Evolutionary conservation across 2,797 vertebrate genomes (phyloP).

Genomic region (Karalla daura): DNA sequence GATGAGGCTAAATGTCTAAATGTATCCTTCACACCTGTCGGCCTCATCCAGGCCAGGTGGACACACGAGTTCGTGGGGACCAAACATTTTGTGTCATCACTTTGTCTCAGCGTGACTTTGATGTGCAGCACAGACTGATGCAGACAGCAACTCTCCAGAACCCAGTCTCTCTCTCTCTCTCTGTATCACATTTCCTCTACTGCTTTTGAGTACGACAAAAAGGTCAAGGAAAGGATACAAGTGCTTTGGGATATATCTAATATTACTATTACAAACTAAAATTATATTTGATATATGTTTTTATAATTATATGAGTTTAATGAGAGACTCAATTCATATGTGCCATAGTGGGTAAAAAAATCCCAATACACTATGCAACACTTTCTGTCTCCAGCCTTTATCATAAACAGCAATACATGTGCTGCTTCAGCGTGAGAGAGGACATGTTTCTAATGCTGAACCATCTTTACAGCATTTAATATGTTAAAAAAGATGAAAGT

Average conservation of each 20-base stretch:
- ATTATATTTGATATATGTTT: not conserved
- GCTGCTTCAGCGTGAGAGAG: not conserved
- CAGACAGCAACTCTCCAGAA: slow-evolving; percentile 37
- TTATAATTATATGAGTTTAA: too few species aligned
- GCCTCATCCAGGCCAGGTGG: slow-evolving; percentile 48
- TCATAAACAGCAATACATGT: slow-evolving; percentile 3
- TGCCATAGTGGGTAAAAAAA: too few species aligned
- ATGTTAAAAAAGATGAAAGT: not conserved
- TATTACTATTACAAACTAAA: not conserved
- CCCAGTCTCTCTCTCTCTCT: slow-evolving; percentile 4
- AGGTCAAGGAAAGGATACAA: not conserved
- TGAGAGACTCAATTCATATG: too few species aligned
- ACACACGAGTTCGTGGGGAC: slow-evolving; percentile 50
- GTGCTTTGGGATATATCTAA: not conserved
- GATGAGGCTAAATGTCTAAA: slow-evolving; percentile 44
- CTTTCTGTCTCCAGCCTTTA: not conserved
- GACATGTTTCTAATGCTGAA: not conserved
- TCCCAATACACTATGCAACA: too few species aligned
- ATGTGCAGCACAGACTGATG: slow-evolving; percentile 56
- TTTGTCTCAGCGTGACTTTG: slow-evolving; percentile 69
- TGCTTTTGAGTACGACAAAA: not conserved
- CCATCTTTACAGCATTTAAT: too few species aligned
- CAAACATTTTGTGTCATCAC: slow-evolving; percentile 67
- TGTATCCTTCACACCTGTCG: slow-evolving; percentile 40
- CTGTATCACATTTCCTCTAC: not conserved